phyloP scores from a whole-genome alignment of 1,140 invertebrate genomes.

The Ridgeia piscesae region DNA sequence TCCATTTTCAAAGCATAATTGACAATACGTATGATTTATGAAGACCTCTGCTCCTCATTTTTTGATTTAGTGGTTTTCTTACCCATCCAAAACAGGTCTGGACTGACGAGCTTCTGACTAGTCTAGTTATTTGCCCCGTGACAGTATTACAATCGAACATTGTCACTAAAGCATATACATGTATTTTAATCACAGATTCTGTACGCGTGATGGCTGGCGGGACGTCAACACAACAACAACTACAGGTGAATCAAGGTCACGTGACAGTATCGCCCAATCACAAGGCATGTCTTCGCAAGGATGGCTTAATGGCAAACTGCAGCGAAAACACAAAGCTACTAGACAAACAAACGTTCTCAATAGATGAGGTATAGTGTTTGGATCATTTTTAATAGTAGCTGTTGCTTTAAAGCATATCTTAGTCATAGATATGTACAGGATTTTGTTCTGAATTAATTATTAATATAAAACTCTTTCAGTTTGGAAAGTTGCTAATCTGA shows the following conservation, averaged over 20 bases:
- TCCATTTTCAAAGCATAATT: too few relatives aligned
- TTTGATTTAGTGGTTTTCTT: too few relatives aligned
- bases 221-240: background rate
- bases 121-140: background rate
- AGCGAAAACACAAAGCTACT: background rate
- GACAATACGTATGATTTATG: too few relatives aligned
- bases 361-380: background rate
- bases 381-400: background rate
- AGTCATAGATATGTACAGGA: too few relatives aligned
- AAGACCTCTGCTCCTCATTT: too few relatives aligned
- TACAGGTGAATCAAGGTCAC: background rate
- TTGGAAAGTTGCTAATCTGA: too few relatives aligned
- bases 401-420: too few relatives aligned
- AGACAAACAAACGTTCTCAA: background rate
- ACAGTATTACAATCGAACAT: background rate
- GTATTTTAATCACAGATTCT: background rate
- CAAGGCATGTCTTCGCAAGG: background rate
- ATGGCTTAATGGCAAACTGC: background rate
- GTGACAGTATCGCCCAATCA: background rate
- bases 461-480: too few relatives aligned
- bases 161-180: background rate
- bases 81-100: too few relatives aligned
- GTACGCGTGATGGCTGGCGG: background rate
- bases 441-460: too few relatives aligned
- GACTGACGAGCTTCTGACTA: too few relatives aligned